A percentile compares a stretch with the other conserved stretches of the same genome.
phyloP scores from a whole-genome alignment of 1,140 invertebrate species.

The Monochamus saltuarius region DNA sequence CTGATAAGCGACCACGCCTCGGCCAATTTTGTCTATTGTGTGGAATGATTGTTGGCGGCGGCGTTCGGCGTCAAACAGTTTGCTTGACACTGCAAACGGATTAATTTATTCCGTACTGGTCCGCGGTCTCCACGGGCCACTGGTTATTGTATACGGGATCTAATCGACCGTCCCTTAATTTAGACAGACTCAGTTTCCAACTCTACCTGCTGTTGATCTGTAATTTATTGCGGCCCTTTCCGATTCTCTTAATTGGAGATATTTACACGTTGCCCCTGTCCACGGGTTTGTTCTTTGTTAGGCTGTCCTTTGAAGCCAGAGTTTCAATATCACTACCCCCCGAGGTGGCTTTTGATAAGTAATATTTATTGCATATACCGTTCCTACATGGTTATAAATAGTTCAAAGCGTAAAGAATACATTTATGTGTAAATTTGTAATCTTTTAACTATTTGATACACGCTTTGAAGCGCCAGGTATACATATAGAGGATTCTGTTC shows the following conservation, averaged over 20 bases:
- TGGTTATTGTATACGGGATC: conserved; percentile 30
- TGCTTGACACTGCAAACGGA: conserved; percentile 33
- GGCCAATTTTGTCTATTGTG: conserved; percentile 29
- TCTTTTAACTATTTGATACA: too few relatives aligned
- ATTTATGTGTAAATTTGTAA: too few relatives aligned
- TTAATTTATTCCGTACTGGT: conserved; percentile 32
- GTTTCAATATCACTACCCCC: too few relatives aligned
- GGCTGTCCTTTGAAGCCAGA: too few relatives aligned
- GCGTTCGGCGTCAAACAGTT: conserved; percentile 31
- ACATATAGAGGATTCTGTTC: too few relatives aligned
- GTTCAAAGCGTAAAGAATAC: too few relatives aligned
- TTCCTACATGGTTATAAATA: too few relatives aligned
- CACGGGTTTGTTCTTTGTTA: too few relatives aligned
- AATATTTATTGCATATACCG: too few relatives aligned
- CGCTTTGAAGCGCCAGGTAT: too few relatives aligned
- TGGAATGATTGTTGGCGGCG: conserved; percentile 25
- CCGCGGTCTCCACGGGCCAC: conserved; percentile 14
- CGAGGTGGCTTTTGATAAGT: too few relatives aligned
- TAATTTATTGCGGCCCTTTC: conserved; percentile 20
- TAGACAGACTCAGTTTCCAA: conserved; percentile 10
- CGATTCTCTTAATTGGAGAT: conserved; percentile 9
- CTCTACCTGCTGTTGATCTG: conserved; percentile 4
- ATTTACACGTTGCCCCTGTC: too few relatives aligned
- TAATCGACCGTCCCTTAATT: conserved; percentile 23
- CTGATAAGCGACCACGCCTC: conserved; percentile 22